Evolutionary conservation across 2,888 invertebrate genomes (phyloP).

Genomic region (Cyaniris semiargus): DNA sequence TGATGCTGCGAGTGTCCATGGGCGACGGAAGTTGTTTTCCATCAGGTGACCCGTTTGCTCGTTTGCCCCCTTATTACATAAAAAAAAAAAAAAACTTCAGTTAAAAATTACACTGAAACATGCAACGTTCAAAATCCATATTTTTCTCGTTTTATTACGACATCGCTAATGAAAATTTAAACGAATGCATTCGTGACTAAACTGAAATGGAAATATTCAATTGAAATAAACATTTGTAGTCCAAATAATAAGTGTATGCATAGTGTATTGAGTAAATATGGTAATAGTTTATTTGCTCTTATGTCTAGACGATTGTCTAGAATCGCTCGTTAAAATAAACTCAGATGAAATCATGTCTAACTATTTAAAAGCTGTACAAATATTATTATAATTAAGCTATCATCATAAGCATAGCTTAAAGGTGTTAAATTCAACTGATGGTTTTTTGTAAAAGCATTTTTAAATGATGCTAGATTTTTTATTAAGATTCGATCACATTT

Average conservation of each 20-base stretch:
- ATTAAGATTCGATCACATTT: too few species aligned
- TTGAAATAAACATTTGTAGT: conserved; percentile 19
- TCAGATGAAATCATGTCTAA: conserved; percentile 21
- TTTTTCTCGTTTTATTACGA: background rate
- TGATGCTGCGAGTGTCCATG: too few species aligned
- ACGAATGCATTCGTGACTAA: conserved; percentile 14
- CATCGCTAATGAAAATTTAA: conserved; percentile 8
- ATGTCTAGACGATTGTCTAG: conserved; percentile 28
- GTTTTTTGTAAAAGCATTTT: too few species aligned
- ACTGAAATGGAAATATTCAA: conserved; percentile 27
- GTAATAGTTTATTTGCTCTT: conserved; percentile 20
- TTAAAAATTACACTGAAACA: background rate
- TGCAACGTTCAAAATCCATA: background rate
- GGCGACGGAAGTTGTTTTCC: too few species aligned
- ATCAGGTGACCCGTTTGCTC: too few species aligned
- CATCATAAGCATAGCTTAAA: background rate
- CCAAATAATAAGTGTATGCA: conserved; percentile 22
- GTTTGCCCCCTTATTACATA: too few species aligned
- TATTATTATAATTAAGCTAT: conserved; percentile 3
- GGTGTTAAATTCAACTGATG: background rate
- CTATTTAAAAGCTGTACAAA: conserved; percentile 12
- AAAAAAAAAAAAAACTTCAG: too few species aligned
- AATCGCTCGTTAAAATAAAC: conserved; percentile 26
- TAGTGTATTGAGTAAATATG: conserved; percentile 21
- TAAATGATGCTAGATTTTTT: too few species aligned